These are phyloP conservation scores for Marmota flaviventris DNA, from an alignment of 2,113 vertebrate genomes.

Conservation along the genomic window DNA sequence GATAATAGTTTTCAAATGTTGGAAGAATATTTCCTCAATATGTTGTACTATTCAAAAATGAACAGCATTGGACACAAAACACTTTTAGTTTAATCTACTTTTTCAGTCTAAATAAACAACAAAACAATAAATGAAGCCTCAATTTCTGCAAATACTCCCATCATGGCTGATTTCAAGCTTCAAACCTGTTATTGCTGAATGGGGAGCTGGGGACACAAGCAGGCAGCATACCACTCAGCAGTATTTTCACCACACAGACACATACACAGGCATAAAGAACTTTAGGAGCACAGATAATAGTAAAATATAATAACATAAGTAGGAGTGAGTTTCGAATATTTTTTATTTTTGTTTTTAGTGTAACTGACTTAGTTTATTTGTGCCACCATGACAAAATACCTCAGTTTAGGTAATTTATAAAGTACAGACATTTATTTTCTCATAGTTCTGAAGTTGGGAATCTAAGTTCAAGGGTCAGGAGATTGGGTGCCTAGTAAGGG, in stretches of 20 bases:
- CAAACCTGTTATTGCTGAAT: not conserved
- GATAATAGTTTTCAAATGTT: not conserved
- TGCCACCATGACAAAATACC: not conserved
- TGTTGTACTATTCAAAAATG: not conserved
- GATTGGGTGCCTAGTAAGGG: not conserved
- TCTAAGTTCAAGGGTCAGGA: not conserved
- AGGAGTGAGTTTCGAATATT: not conserved
- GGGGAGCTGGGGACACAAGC: not conserved
- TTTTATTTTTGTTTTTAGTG: not conserved
- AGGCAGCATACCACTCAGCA: too few relatives aligned
- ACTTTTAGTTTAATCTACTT: not conserved
- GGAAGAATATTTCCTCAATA: not conserved
- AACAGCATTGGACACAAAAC: not conserved
- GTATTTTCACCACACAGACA: not conserved
- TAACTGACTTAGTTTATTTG: not conserved
- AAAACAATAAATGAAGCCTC: not conserved
- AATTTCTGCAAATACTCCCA: not conserved
- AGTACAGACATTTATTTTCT: not conserved
- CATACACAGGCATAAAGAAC: not conserved
- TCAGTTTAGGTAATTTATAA: not conserved
- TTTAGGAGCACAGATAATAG: not conserved
- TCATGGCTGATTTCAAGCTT: not conserved
- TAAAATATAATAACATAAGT: not conserved
- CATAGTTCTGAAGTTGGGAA: not conserved
- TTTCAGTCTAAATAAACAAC: not conserved